Evolutionary conservation across 2,113 vertebrate genomes (phyloP).

Genomic region (Leucopsar rothschildi): DNA sequence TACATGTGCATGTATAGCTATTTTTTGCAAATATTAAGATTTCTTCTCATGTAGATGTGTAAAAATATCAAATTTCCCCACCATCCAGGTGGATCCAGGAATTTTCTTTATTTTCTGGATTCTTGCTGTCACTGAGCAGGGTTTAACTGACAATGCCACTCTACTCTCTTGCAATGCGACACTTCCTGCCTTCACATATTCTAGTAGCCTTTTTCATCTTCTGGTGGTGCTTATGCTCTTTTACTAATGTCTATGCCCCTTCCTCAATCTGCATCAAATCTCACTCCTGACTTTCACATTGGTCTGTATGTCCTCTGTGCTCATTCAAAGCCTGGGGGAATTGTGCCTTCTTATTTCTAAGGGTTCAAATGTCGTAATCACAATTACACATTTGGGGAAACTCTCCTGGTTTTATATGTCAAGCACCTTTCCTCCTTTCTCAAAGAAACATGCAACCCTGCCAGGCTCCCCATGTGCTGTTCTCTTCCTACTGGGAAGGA

Average conservation of each 20-base stretch:
- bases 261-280: neutral
- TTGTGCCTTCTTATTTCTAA: neutral
- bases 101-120: neutral
- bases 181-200: neutral
- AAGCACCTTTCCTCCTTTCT: neutral
- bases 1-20: neutral
- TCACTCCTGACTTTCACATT: neutral
- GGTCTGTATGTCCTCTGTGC: neutral
- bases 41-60: neutral
- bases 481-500: neutral
- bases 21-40: neutral
- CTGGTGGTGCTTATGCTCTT: neutral
- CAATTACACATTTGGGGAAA: neutral
- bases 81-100: neutral
- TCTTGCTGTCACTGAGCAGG: neutral
- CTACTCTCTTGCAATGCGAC: neutral
- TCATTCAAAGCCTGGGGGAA: neutral
- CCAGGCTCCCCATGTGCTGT: neutral
- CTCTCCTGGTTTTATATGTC: neutral
- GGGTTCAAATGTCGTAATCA: neutral
- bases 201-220: neutral
- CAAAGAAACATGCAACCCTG: accelerated
- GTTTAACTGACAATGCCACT: neutral
- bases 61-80: neutral
- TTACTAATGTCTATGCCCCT: neutral